phyloP scores from a whole-genome alignment of 1,140 invertebrate genomes.

The Melitaea cinxia region DNA sequence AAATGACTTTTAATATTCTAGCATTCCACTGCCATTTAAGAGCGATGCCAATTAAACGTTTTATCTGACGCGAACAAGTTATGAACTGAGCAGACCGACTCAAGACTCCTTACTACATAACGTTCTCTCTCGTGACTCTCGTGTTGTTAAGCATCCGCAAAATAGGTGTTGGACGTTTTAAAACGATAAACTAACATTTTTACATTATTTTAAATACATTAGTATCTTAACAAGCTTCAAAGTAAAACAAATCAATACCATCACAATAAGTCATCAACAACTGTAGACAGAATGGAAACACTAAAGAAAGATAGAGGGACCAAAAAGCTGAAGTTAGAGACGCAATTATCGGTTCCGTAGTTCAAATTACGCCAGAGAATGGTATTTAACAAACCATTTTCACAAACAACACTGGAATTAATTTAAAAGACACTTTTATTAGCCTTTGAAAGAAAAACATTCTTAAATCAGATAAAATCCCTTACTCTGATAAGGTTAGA shows the following conservation, averaged over 20 bases:
- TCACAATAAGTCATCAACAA: no score
- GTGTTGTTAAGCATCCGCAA: not conserved
- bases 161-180: conserved; percentile 6
- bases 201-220: not conserved
- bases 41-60: conserved; percentile 14
- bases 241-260: no score
- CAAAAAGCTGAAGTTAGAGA: conserved; percentile 5
- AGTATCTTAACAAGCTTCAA: not conserved
- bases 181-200: not conserved
- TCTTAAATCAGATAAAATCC: no score
- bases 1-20: not conserved
- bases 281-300: not conserved
- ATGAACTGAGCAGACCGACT: conserved; percentile 22
- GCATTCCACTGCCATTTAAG: conserved; percentile 19
- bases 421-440: not conserved
- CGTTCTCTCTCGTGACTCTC: conserved; percentile 4
- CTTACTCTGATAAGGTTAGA: no score
- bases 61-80: conserved; percentile 27
- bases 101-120: conserved; percentile 26
- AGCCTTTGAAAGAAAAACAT: not conserved
- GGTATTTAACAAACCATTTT: conserved; percentile 11
- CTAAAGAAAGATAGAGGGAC: not conserved
- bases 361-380: conserved; percentile 16
- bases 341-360: conserved; percentile 14
- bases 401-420: not conserved